Evolutionary conservation across 2,113 vertebrate genomes (phyloP), one percentile per base, ranked within the genome.

Genomic region (Nothocercus nigrocapillus): DNA sequence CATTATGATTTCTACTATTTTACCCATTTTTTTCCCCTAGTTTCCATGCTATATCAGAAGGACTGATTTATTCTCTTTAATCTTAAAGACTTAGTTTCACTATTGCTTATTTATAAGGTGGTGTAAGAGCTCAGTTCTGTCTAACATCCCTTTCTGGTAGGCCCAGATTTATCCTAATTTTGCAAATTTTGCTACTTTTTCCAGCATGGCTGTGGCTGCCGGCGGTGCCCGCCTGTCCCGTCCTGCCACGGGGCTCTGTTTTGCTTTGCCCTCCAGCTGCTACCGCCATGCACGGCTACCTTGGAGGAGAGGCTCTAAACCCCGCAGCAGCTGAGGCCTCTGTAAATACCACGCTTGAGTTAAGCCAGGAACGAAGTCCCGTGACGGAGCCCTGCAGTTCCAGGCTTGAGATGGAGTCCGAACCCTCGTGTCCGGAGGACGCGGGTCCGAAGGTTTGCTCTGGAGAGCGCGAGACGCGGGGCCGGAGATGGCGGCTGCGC

Each of bases 201-300:
- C 17, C 17, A 10, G 5, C 40, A 28, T 10, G 80, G 90, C 59
- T 7, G 32, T 51, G 88, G 61, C 79, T 88, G 85, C 56, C 68
- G 81, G 40, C 80, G 28, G 74, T 79, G 88, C 34, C 51, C 85
- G 86, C 47, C 92, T 81, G 82, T 73, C 80, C 15, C 28, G 76
- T 67, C 90, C 69, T 92, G 90, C 88, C 80, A 40, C 11, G 0
- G 0, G 3, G 54, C 82, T 66, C 2, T 15, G 21, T 32, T 25
- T 24, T 88, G 85, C 61, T 58, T 40, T 20, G 9, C 76, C 79
- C 77, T 69, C 79, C 73, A 75, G 56, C 42, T 21, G 12, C 59
- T n/a, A 15, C 75, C 36, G 42, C 1, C 0, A 51, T 13, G 40
- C 32, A 14, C 40, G 19, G 5, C 67, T 44, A 11, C 44, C 56